Percentiles rank a stretch among this genome's conserved stretches.
Conservation (phyloP, 2,888 invertebrate genomes). For the Drepana falcataria region DNA sequence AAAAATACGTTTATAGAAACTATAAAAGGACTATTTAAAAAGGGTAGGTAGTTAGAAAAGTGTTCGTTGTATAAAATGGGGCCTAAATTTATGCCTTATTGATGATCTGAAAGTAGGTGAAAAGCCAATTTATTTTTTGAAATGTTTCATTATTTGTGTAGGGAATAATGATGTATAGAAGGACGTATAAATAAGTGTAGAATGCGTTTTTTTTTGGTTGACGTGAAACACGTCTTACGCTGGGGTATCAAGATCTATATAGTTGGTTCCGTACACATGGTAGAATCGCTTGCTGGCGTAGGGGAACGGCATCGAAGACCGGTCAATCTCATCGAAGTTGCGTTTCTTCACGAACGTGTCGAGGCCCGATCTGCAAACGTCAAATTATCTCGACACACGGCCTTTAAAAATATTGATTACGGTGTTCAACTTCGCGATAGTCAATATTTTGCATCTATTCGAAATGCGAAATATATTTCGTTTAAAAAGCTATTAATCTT, state of each 20-base stretch:
- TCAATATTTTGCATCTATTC: neutral
- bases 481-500: neutral
- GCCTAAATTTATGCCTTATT: too few relatives aligned
- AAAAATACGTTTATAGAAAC: too few relatives aligned
- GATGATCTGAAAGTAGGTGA: too few relatives aligned
- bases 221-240: constrained; percentile 38
- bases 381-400: neutral
- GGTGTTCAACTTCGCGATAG: neutral
- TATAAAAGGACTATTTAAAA: too few relatives aligned
- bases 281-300: constrained; percentile 74
- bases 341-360: constrained; percentile 74
- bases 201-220: neutral
- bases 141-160: too few relatives aligned
- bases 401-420: neutral
- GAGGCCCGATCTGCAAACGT: constrained; percentile 57
- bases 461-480: neutral
- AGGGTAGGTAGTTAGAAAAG: too few relatives aligned
- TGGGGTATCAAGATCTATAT: constrained; percentile 47
- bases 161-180: too few relatives aligned
- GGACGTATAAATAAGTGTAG: neutral
- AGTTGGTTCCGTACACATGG: constrained; percentile 74
- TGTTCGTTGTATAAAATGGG: too few relatives aligned
- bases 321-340: constrained; percentile 83
- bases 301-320: constrained; percentile 69
- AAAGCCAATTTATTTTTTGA: too few relatives aligned